Conservation (phyloP, 2,797 vertebrate species). For the Takifugu ocellatus region DNA sequence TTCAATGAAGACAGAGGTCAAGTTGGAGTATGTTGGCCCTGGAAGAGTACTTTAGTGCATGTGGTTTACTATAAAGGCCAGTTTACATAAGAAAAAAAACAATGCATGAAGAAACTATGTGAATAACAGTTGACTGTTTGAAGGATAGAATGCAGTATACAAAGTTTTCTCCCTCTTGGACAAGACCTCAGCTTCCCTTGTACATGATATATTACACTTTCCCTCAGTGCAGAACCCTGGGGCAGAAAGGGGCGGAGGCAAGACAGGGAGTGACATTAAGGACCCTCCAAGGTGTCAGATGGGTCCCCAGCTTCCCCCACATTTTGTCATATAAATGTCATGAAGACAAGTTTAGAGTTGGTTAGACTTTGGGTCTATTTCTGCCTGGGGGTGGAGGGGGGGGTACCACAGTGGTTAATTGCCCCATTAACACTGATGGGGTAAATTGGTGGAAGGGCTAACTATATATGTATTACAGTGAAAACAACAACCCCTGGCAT, state of each 20-base stretch:
- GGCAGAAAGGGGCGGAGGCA: slow-evolving; percentile 58
- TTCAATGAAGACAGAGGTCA: slow-evolving; percentile 62
- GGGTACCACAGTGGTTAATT: slow-evolving; percentile 69
- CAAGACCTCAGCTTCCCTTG: slow-evolving; percentile 32
- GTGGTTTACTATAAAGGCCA: slow-evolving; percentile 5
- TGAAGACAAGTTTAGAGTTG: slow-evolving; percentile 72
- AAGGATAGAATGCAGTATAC: slow-evolving; percentile 25
- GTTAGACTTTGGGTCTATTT: slow-evolving; percentile 51
- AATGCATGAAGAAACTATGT: slow-evolving; percentile 16
- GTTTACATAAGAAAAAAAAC: slow-evolving; percentile 19
- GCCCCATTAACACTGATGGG: slow-evolving; percentile 74
- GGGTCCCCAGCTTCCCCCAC: slow-evolving; percentile 64
- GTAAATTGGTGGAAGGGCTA: slow-evolving; percentile 74
- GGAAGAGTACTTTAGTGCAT: slow-evolving; percentile 30
- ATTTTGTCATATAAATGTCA: slow-evolving; percentile 77
- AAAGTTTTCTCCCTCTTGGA: slow-evolving; percentile 50
- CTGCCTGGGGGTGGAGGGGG: slow-evolving; percentile 55
- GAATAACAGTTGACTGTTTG: slow-evolving; percentile 23
- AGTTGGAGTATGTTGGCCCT: slow-evolving; percentile 37
- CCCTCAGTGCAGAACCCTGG: slow-evolving; percentile 53
- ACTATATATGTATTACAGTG: slow-evolving; percentile 68
- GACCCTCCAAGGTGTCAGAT: slow-evolving; percentile 73
- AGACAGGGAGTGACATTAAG: slow-evolving; percentile 67
- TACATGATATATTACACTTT: slow-evolving; percentile 65
- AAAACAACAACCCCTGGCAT: slow-evolving; percentile 74